Evolutionary conservation across 2,797 vertebrate species (phyloP), one percentile per base, ranked within the genome.

Genomic region (Lophura swinhoii): DNA sequence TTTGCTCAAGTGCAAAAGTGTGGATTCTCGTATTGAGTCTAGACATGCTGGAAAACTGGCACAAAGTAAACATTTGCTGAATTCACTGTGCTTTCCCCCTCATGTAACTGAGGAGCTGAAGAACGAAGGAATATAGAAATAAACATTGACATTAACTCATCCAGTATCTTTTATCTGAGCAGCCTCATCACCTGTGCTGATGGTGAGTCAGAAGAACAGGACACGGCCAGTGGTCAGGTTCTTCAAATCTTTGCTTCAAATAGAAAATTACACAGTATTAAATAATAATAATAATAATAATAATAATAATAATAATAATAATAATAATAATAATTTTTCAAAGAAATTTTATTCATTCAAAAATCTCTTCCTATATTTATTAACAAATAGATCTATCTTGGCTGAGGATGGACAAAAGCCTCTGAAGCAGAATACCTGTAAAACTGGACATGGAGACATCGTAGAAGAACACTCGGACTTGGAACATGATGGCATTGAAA

Each of bases 401-500:
- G 23, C 18, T 56, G 72, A 55, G 58, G 71, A 53, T 2, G 77
- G 67, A 46, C 28, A 73, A 53, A 62, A 26, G 5, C 49, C 15
- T 87, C 53, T 3, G 1, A 60, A 22, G 48, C 3, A 70, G 64
- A 49, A 81, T 72, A 87, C 79, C 67, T 64, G 60, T 28, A 88
- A 92, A 92, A 90, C 48, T 44, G 68, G 51, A 62, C 91, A 87
- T 35, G 43, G 41, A 62, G 33, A 59, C 58, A 72, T 55, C 87
- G 71, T 33, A 84, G 62, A 91, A 91, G 76, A 82, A 43, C 37
- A 24, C 74, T 76, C 21, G 8, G 80, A 74, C 58, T 46, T 35
- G 9, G 68, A 84, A 90, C 22, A 21, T 2, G 6, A 81, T 86
- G 68, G 33, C 94, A 93, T 44, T 93, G 87, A 84, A 95, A 93